Evolutionary conservation across 1,140 invertebrate genomes (phyloP).

Genomic region (Meloidogyne floridensis): DNA sequence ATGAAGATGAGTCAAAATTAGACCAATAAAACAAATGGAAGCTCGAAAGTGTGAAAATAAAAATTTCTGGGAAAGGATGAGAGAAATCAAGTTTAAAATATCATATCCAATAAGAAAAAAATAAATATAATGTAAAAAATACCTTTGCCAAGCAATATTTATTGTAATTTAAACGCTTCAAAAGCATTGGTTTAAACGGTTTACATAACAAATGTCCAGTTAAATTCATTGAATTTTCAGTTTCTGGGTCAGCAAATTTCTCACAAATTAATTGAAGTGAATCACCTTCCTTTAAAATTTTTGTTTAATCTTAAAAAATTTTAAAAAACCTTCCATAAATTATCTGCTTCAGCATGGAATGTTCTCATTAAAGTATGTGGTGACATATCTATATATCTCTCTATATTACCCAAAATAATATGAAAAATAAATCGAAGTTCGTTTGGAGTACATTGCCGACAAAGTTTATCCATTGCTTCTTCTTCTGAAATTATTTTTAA

Average conservation of each 20-base stretch:
- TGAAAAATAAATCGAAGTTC: constrained; percentile 43
- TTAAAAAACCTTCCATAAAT: constrained; percentile 35
- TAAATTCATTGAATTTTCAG: constrained; percentile 9
- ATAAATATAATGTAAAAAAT: background rate
- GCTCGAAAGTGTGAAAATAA: background rate
- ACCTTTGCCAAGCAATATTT: constrained; percentile 46
- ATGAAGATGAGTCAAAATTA: background rate
- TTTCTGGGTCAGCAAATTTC: constrained; percentile 26
- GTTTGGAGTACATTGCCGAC: constrained; percentile 26
- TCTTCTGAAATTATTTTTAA: constrained; percentile 23
- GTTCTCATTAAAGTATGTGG: constrained; percentile 29
- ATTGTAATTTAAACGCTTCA: constrained; percentile 46
- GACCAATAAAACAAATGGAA: background rate
- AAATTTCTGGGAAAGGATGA: background rate
- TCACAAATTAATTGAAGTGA: constrained; percentile 33
- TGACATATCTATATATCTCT: constrained; percentile 35
- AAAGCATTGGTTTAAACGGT: constrained; percentile 47
- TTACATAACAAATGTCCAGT: constrained; percentile 40
- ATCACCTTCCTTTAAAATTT: constrained; percentile 30
- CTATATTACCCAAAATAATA: constrained; percentile 43
- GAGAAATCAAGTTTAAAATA: background rate
- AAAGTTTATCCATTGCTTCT: constrained; percentile 13
- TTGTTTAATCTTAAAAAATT: background rate
- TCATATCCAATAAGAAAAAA: background rate
- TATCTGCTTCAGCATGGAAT: constrained; percentile 34